Evolutionary conservation across 2,797 vertebrate genomes (phyloP), one percentile per base, ranked within the genome.

Genomic region (Hydrolagus colliei): DNA sequence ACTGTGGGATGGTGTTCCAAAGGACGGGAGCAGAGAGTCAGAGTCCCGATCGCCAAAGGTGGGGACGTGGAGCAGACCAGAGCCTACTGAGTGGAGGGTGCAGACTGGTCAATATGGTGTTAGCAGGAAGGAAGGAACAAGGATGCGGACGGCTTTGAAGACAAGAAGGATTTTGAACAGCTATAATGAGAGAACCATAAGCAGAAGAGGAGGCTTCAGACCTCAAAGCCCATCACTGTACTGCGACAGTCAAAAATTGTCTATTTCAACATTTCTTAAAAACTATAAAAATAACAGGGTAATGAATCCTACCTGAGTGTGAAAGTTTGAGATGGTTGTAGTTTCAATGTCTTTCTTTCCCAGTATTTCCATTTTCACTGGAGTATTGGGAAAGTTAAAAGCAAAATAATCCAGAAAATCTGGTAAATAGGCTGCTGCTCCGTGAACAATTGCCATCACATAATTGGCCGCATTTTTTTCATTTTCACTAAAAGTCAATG

Each of bases 281-380:
- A 85, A 80, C 10, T 86, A 67, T 86, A 73, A 78, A 79, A 18
- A 10, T 74, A 27, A 71, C 79, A 80, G 73, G 1, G 41, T 52
- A 75, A 12, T 2, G 32, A 88, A 62, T 84, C 92, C 92, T 94
- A 99, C 98, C 97, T 99, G 98, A 94, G 97, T 94, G 92, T 98
- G 97, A 93, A 99, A 99, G 91, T 96, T 97, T 88, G 96, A 95
- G 90, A 99, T 99, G 1, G 97, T 99, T 85, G 97, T 99, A 68
- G 98, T 99, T 93, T 98, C 97, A 27, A 99, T 99, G 92, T 99
- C 98, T 90, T 99, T 99, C 94, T 99, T 99, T 90, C 97, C 98
- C 91, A 99, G 91, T 88, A 98, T 96, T 94, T 99, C 98, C 97
- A 99, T 96, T 93, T 99, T 99, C 89, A 99, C 98, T 2, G 95